Evolutionary conservation across 2,888 invertebrate species (phyloP), one percentile per base, ranked within the genome.

Genomic region (Girardia tigrina): DNA sequence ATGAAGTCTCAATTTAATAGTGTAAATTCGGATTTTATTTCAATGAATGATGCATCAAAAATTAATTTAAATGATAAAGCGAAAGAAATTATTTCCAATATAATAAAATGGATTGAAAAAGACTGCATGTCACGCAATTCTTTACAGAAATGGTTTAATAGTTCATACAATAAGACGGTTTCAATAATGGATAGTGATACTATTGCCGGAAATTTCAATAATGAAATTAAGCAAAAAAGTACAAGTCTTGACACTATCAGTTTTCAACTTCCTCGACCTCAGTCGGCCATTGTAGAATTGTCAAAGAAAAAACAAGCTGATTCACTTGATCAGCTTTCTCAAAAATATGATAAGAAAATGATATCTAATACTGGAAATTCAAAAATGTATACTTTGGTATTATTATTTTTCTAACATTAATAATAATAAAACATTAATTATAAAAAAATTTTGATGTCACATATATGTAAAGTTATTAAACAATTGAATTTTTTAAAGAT

Each of bases 281-380:
- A 56, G n/a, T 56, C 56, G 4, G 56, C n/a, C n/a, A 56, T 20
- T 56, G 23, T 56, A 8, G 56, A 56, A n/a, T 56, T 56, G 23
- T 56, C n/a, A 6, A 56, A 56, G 20, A 56, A 56, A 16, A 56
- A 56, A 56, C 56, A 56, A n/a, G 56, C 56, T 56, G 56, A 56
- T 56, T 56, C 56, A 20, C n/a, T 56, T 4, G 56, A 56, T 16
- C 56, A 56, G n/a, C 23, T 56, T 6, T 56, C 56, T 12, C 56
- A 56, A 16, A 56, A 56, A 56, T 56, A 20, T 56, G 56, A 56
- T 16, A 56, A 56, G 56, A 56, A 56, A 56, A 12, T 56, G 56
- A 56, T 56, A 12, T n/a, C n/a, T 4, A 56, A 56, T 56, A n/a
- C 56, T 6, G n/a, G 56, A 12, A 23, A 6, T 2, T 56, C 23